Percentiles rank a stretch among this genome's conserved stretches.
phyloP scores from a whole-genome alignment of 2,797 vertebrate genomes.

The Ctenosaura bakeri region DNA sequence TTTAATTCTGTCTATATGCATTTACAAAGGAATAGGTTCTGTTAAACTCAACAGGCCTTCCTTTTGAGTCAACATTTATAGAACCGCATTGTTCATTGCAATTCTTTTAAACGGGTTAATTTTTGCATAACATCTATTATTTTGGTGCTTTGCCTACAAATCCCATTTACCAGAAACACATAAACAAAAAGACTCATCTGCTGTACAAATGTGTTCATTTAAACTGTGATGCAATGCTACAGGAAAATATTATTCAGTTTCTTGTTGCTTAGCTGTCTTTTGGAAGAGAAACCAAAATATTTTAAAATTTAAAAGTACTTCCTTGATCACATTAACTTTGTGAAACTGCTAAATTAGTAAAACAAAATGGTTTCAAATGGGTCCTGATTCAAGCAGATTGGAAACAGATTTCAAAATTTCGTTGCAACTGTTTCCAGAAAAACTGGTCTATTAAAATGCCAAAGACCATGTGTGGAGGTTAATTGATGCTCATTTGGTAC shows the following conservation, averaged over 20 bases:
- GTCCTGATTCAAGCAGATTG: neutral
- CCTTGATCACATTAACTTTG: neutral
- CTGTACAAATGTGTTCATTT: neutral
- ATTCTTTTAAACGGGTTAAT: neutral
- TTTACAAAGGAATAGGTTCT: neutral
- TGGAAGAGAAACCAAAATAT: neutral
- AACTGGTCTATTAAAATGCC: neutral
- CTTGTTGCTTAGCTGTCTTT: slow-evolving; percentile 1
- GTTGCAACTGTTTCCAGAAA: neutral
- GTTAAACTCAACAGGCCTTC: neutral
- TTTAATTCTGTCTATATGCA: neutral
- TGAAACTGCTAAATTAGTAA: neutral
- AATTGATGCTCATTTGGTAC: slow-evolving; percentile 3
- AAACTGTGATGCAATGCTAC: neutral
- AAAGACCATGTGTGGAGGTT: neutral
- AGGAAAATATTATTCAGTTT: neutral
- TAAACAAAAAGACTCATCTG: neutral
- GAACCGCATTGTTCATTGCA: neutral
- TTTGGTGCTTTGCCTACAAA: neutral
- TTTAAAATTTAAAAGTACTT: neutral
- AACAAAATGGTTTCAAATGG: neutral
- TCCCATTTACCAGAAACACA: neutral
- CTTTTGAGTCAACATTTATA: neutral
- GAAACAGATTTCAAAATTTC: neutral
- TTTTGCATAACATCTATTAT: neutral